Evolutionary conservation across 1,140 invertebrate species (phyloP).

Genomic region (Pseudomyrmex cubaensis): DNA sequence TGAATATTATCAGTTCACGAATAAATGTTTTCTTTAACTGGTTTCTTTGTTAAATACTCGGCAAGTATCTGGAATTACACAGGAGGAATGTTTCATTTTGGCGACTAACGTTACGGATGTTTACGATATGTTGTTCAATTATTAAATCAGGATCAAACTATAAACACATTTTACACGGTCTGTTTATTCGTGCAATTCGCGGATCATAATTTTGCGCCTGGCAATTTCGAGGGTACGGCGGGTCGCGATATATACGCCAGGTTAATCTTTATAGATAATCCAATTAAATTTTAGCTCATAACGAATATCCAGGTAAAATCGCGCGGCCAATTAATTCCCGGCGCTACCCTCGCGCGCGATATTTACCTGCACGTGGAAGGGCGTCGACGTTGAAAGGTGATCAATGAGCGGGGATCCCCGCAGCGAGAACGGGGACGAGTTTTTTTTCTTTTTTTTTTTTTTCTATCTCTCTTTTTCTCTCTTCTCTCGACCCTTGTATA

Average conservation of each 20-base stretch:
- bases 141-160: slow-evolving; percentile 43
- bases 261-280: slow-evolving; percentile 57
- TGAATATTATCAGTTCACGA: neutral
- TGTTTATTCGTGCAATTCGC: slow-evolving; percentile 32
- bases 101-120: slow-evolving; percentile 21
- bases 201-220: slow-evolving; percentile 24
- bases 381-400: slow-evolving; percentile 18
- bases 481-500: neutral
- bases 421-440: neutral
- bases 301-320: slow-evolving; percentile 45
- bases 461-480: neutral
- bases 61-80: slow-evolving; percentile 5
- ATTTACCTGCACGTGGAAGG: slow-evolving; percentile 37
- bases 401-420: slow-evolving; percentile 26
- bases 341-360: neutral
- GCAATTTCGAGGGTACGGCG: slow-evolving; percentile 24
- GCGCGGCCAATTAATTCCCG: slow-evolving; percentile 44
- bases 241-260: slow-evolving; percentile 8
- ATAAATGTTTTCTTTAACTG: neutral
- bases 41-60: neutral
- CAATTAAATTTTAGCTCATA: slow-evolving; percentile 53
- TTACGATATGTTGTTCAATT: slow-evolving; percentile 34
- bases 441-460: neutral
- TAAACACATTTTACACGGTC: slow-evolving; percentile 41
- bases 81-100: slow-evolving; percentile 17